Percentiles rank a stretch among this genome's conserved stretches.
Evolutionary conservation across 2,113 vertebrate species (phyloP).

Genomic region (Osmerus mordax): DNA sequence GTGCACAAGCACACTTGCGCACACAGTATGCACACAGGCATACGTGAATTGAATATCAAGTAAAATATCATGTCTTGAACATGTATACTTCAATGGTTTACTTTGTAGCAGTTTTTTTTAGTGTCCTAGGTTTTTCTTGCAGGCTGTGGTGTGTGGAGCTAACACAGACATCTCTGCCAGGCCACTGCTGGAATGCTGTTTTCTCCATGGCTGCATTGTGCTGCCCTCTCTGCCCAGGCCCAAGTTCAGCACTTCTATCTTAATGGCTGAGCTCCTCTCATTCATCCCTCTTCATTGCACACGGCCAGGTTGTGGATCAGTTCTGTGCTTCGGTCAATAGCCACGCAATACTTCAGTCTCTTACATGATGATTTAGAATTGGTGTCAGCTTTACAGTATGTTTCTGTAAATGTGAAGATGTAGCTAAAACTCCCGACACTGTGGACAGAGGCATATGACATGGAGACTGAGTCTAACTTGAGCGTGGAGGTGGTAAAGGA

Average conservation of each 20-base stretch:
- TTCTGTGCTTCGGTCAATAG: background rate
- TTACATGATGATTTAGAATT: background rate
- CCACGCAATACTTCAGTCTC: no score
- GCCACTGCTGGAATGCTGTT: background rate
- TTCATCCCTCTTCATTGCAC: background rate
- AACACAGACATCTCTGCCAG: background rate
- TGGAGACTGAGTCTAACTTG: no score
- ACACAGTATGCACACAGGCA: background rate
- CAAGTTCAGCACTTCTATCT: background rate
- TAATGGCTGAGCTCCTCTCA: background rate
- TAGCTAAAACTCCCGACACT: no score
- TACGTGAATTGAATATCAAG: background rate
- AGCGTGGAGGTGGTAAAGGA: no score
- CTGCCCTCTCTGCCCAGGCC: background rate
- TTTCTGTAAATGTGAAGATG: background rate
- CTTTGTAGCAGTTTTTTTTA: background rate
- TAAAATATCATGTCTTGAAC: no score
- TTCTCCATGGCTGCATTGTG: background rate
- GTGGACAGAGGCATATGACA: no score
- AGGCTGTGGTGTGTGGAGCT: background rate
- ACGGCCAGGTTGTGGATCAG: background rate
- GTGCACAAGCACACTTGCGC: background rate
- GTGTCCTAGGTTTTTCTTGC: background rate
- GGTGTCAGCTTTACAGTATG: background rate
- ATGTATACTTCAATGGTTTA: no score